phyloP scores from a whole-genome alignment of 1,140 invertebrate genomes.

The Thalassaphorura encarpata region DNA sequence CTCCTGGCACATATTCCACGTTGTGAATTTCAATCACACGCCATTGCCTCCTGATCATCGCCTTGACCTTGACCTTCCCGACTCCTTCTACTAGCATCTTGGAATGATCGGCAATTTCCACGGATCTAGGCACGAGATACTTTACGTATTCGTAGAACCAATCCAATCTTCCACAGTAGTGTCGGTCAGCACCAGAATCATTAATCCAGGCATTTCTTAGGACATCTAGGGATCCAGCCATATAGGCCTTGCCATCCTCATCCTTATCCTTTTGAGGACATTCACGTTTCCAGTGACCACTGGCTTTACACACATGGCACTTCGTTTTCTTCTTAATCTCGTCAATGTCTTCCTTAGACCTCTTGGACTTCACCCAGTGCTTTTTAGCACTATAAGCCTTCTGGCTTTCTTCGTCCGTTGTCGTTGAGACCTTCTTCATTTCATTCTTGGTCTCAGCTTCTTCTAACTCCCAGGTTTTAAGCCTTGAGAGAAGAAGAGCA shows the following conservation, averaged over 20 bases:
- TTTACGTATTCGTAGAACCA: conserved; percentile 14
- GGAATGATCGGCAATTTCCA: background rate
- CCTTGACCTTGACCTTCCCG: conserved; percentile 9
- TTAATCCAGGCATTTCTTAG: background rate
- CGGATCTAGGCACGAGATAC: background rate
- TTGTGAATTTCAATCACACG: background rate
- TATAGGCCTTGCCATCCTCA: background rate
- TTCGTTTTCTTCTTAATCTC: conserved; percentile 14
- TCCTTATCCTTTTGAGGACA: background rate
- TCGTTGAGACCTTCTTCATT: background rate
- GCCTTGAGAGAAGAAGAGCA: conserved; percentile 9
- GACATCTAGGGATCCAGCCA: background rate
- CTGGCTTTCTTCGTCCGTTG: background rate
- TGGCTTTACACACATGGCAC: conserved; percentile 1
- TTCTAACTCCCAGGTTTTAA: conserved; percentile 22
- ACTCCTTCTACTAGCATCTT: background rate
- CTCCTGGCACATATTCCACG: conserved; percentile 15
- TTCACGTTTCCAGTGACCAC: background rate
- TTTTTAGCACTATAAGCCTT: conserved; percentile 7
- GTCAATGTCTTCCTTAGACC: conserved; percentile 12
- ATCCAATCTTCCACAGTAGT: conserved; percentile 14
- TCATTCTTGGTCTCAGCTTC: background rate
- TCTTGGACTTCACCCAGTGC: background rate
- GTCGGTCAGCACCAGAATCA: conserved; percentile 9
- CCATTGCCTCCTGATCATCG: conserved; percentile 8